Evolutionary conservation across 2,888 invertebrate genomes (phyloP).

Genomic region (Drosophila imparisetae): DNA sequence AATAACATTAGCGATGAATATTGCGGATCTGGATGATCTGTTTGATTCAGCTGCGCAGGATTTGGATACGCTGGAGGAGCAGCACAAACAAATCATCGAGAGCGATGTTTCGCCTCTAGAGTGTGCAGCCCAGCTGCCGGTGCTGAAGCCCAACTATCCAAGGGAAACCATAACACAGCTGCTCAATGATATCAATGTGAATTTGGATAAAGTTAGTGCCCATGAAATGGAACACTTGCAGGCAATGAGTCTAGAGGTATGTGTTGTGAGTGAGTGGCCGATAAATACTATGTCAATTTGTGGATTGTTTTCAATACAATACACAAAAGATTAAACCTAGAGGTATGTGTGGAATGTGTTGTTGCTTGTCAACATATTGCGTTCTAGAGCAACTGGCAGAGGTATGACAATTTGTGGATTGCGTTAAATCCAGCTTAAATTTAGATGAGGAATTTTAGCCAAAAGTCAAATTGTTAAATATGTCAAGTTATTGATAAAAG

Average conservation of each 20-base stretch:
- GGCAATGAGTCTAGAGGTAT: conserved; percentile 71
- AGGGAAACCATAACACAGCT: conserved; percentile 73
- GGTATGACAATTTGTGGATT: background rate
- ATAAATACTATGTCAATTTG: conserved; percentile 5
- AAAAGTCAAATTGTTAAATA: background rate
- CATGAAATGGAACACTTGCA: conserved; percentile 75
- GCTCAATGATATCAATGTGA: conserved; percentile 79
- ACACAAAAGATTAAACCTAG: background rate
- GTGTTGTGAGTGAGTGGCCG: conserved; percentile 19
- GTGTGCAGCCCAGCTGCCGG: background rate
- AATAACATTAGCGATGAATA: conserved; percentile 43
- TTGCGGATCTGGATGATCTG: conserved; percentile 41
- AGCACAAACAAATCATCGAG: conserved; percentile 43
- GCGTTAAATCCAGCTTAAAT: background rate
- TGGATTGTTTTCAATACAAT: conserved; percentile 5
- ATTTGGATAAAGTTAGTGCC: conserved; percentile 73
- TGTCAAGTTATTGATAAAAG: background rate
- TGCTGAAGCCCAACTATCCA: background rate
- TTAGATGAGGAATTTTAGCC: background rate
- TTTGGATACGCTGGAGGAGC: conserved; percentile 44
- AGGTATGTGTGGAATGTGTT: background rate
- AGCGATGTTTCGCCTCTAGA: background rate
- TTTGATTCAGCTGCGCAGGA: conserved; percentile 59
- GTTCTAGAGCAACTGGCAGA: background rate
- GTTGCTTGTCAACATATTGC: background rate